Percentiles rank a stretch among this genome's conserved stretches.
phyloP scores from a whole-genome alignment of 2,888 invertebrate species.

The Agonopterix arenella region DNA sequence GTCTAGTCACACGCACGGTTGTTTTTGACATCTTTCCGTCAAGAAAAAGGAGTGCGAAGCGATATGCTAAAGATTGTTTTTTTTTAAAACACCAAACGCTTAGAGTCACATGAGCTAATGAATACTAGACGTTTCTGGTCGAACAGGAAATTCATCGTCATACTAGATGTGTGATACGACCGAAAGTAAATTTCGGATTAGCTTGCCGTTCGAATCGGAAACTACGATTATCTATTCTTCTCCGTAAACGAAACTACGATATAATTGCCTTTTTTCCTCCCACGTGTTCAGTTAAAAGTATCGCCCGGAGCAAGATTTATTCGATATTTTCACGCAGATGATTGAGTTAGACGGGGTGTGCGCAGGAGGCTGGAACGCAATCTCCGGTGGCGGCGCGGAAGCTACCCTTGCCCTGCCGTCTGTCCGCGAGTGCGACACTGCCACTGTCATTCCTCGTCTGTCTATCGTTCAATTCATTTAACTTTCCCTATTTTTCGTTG shows the following conservation, averaged over 20 bases:
- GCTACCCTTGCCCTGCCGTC: constrained; percentile 20
- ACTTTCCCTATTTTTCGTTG: too few species aligned
- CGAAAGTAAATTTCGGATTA: background rate
- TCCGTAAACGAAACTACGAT: constrained; percentile 25
- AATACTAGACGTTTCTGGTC: constrained; percentile 29
- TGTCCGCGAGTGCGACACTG: too few species aligned
- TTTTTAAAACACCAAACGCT: constrained; percentile 41
- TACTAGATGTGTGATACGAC: constrained; percentile 21
- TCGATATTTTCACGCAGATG: constrained; percentile 65
- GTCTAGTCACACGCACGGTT: constrained; percentile 55
- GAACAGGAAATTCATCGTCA: constrained; percentile 47
- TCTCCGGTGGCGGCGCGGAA: constrained; percentile 62
- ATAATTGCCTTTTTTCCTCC: constrained; percentile 31
- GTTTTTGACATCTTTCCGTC: constrained; percentile 61
- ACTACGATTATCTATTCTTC: background rate
- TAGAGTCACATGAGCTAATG: constrained; percentile 27
- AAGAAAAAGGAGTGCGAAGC: constrained; percentile 57
- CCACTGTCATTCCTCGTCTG: too few species aligned
- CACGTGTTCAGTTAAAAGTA: constrained; percentile 47
- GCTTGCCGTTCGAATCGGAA: background rate
- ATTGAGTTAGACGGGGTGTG: constrained; percentile 65
- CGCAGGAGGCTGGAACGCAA: constrained; percentile 64
- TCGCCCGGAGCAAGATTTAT: constrained; percentile 54
- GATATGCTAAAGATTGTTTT: constrained; percentile 43
- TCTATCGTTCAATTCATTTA: too few species aligned